phyloP scores from a whole-genome alignment of 1,140 invertebrate genomes.

The Pristionchus pacificus region DNA sequence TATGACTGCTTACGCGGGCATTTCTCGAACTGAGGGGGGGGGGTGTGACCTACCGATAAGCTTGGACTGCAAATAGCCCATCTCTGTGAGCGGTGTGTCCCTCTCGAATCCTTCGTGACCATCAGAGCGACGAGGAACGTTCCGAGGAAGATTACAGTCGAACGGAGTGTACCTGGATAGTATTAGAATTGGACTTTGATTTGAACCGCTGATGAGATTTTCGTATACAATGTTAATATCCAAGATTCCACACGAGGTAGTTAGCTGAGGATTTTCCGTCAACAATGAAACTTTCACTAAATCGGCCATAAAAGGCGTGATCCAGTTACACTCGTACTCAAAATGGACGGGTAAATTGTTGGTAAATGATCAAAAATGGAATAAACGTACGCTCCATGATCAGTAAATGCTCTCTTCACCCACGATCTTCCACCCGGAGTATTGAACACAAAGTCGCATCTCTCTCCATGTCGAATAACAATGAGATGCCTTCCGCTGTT shows the following conservation, averaged over 20 bases:
- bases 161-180: slow-evolving; percentile 18
- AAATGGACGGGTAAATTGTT: too few relatives aligned
- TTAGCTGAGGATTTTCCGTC: too few relatives aligned
- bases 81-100: slow-evolving; percentile 30
- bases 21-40: too few relatives aligned
- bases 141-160: slow-evolving; percentile 25
- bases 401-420: slow-evolving; percentile 12
- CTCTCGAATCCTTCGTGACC: slow-evolving; percentile 9
- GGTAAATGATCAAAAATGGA: neutral
- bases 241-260: too few relatives aligned
- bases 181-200: too few relatives aligned
- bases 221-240: neutral
- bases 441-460: slow-evolving; percentile 25
- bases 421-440: slow-evolving; percentile 12
- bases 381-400: neutral
- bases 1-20: too few relatives aligned
- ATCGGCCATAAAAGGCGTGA: too few relatives aligned
- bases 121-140: slow-evolving; percentile 11
- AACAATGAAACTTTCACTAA: too few relatives aligned
- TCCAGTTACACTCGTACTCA: too few relatives aligned
- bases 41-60: slow-evolving; percentile 11
- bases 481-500: slow-evolving; percentile 2
- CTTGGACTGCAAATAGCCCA: slow-evolving; percentile 27
- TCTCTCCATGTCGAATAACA: slow-evolving; percentile 22
- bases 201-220: too few relatives aligned